A percentile compares a stretch with the other conserved stretches of the same genome.
Conservation (phyloP, 2,113 vertebrate species). For the Oreochromis tanganicae region DNA sequence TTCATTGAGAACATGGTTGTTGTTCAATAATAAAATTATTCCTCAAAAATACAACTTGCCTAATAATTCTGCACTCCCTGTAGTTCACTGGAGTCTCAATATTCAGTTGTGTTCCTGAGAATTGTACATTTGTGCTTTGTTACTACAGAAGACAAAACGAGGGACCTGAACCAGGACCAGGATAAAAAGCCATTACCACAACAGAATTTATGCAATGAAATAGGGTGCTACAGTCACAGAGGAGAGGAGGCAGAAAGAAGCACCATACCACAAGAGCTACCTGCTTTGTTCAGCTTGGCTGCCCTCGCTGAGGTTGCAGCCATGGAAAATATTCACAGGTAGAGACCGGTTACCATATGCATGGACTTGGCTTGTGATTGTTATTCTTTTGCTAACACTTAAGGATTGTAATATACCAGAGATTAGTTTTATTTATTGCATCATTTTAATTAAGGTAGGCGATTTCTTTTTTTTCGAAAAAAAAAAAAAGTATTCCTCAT, state of each 20-base stretch:
- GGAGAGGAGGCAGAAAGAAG: constrained; percentile 75
- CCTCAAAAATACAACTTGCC: no score
- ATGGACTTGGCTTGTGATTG: not conserved
- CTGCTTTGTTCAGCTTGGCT: constrained; percentile 94
- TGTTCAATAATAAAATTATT: no score
- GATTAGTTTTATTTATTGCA: not conserved
- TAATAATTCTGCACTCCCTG: no score
- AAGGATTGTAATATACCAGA: not conserved
- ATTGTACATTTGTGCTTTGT: not conserved
- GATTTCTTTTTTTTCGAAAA: not conserved
- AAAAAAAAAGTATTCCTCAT: not conserved
- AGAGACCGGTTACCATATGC: not conserved
- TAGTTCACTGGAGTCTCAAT: not conserved
- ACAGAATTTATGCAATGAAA: constrained; percentile 80
- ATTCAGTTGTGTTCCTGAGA: not conserved
- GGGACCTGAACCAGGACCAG: constrained; percentile 80
- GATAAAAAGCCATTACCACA: constrained; percentile 78
- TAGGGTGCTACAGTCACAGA: constrained; percentile 69
- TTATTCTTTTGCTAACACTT: not conserved
- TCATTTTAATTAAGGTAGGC: not conserved
- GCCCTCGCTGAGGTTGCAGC: constrained; percentile 99
- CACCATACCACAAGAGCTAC: constrained; percentile 71
- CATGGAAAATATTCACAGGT: constrained; percentile 99
- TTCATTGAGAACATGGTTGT: no score
- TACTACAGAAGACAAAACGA: constrained; percentile 81